A percentile compares a stretch with the other conserved stretches of the same genome.
Evolutionary conservation across 1,140 invertebrate species (phyloP).

Genomic region (Frieseomelitta varia): DNA sequence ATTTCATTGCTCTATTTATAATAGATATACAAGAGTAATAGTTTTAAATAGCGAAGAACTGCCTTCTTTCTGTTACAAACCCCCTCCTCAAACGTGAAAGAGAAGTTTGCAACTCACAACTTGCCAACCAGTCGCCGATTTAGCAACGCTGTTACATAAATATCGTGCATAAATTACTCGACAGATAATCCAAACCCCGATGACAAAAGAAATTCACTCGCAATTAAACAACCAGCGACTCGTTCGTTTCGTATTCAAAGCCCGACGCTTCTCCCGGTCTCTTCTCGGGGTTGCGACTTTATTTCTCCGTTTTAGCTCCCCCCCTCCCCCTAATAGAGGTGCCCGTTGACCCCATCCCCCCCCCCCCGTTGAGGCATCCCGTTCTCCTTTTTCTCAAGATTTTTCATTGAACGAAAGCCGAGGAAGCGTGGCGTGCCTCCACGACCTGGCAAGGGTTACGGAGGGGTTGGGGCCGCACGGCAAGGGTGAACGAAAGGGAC

Average conservation of each 20-base stretch:
- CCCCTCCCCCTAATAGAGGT: not conserved
- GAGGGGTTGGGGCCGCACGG: not conserved
- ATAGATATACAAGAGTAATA: no score
- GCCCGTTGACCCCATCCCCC: not conserved
- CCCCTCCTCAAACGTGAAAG: not conserved
- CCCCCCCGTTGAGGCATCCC: not conserved
- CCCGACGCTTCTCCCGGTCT: not conserved
- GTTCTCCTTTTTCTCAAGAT: not conserved
- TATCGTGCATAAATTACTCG: not conserved
- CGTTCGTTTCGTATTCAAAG: not conserved
- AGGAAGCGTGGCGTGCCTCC: constrained; percentile 37
- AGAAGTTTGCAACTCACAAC: not conserved
- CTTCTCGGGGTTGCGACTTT: constrained; percentile 12
- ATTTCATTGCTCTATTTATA: no score
- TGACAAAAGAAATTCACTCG: not conserved
- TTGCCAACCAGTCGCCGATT: no score
- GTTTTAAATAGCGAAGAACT: no score
- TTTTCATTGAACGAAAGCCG: constrained; percentile 27
- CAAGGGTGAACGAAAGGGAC: constrained; percentile 36
- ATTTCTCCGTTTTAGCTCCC: not conserved
- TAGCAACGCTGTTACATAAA: not conserved
- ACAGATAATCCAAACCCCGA: not conserved
- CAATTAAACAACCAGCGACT: not conserved
- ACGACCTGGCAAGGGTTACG: not conserved
- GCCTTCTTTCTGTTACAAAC: no score